Percentiles rank a stretch among this genome's conserved stretches.
These are phyloP conservation scores for Nycticorax nycticorax DNA, from an alignment of 2,113 vertebrate species.

Conservation along the genomic window DNA sequence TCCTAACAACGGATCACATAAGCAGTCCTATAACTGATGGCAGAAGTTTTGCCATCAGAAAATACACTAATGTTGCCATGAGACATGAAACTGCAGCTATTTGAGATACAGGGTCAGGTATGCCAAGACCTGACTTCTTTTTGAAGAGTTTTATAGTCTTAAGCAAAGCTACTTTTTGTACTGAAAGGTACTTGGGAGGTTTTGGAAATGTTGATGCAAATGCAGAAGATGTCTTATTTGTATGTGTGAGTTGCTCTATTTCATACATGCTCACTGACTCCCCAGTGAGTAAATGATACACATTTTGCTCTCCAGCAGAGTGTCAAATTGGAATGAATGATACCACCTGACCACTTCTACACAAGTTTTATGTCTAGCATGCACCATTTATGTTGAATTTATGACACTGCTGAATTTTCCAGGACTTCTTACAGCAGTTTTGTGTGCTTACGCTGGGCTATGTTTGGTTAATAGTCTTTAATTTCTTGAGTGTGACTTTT, in stretches of 20 bases:
- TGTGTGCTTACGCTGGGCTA: neutral
- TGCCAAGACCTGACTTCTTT: neutral
- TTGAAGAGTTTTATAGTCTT: neutral
- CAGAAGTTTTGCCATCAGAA: neutral
- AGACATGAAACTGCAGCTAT: neutral
- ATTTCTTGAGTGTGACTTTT: neutral
- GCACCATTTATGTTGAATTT: neutral
- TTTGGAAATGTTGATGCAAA: neutral
- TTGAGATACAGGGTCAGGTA: neutral
- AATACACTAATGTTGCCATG: neutral
- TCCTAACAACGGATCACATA: neutral
- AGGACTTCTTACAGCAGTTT: neutral
- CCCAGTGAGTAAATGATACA: neutral
- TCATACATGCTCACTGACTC: neutral
- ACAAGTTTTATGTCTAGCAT: neutral
- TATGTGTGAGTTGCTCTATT: neutral
- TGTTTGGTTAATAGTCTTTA: neutral
- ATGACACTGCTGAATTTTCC: neutral
- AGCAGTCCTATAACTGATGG: neutral
- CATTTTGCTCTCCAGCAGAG: neutral
- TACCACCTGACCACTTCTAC: neutral
- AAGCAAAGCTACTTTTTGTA: neutral
- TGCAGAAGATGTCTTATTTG: neutral
- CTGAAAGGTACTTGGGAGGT: neutral
- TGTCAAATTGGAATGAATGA: neutral